Percentiles rank a stretch among this genome's conserved stretches.
Conservation (phyloP, 2,888 invertebrate genomes). For the Frankliniella intonsa region DNA sequence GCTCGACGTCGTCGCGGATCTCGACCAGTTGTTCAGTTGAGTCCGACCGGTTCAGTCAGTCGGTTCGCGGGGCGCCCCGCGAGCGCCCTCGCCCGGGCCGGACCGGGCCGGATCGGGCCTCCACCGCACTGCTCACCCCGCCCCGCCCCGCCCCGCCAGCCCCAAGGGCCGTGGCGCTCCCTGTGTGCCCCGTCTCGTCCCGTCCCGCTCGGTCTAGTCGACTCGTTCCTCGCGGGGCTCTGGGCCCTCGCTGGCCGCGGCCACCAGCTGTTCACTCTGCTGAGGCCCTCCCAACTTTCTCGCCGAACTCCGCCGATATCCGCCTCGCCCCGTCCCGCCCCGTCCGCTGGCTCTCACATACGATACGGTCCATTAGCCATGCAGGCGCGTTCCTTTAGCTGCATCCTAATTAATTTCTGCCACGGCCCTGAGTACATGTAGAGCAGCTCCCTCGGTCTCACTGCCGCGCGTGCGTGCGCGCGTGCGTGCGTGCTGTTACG, state of each 20-base stretch:
- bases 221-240: too few species aligned
- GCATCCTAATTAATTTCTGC: neutral
- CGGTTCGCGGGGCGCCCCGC: neutral
- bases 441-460: neutral
- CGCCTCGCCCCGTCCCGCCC: too few species aligned
- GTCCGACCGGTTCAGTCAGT: neutral
- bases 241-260: too few species aligned
- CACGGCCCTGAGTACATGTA: neutral
- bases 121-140: neutral
- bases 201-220: too few species aligned
- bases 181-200: too few species aligned
- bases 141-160: neutral
- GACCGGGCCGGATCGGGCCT: neutral
- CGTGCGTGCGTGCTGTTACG: neutral
- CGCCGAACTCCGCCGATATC: too few species aligned
- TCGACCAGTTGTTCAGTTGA: neutral
- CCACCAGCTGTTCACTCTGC: too few species aligned
- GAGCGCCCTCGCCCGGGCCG: neutral
- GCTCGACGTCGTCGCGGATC: neutral
- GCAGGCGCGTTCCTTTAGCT: neutral
- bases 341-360: too few species aligned
- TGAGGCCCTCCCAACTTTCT: too few species aligned
- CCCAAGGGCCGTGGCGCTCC: neutral
- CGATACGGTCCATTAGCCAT: neutral
- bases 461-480: neutral